Conservation (phyloP, 2,888 invertebrate species). For the Coelogynopora nodosa region DNA sequence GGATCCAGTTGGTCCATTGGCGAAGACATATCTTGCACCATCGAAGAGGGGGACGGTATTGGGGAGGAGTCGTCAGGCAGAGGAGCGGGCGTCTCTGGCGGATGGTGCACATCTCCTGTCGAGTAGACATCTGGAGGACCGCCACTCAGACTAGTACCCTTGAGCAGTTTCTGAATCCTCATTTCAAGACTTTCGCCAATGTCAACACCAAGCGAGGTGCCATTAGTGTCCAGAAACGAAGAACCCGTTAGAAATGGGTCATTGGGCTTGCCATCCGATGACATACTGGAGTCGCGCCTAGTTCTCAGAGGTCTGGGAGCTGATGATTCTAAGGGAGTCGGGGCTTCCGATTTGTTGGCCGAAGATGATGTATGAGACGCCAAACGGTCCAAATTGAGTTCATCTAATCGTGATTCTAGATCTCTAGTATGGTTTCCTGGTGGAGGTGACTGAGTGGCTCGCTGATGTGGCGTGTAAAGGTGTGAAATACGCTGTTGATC, state of each 20-base stretch:
- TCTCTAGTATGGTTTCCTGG: not conserved
- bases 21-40: not conserved
- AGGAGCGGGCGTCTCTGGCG: not conserved
- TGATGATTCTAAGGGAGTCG: not conserved
- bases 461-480: not conserved
- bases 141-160: conserved; percentile 32
- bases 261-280: not conserved
- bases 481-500: not conserved
- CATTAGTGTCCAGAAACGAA: not conserved
- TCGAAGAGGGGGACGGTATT: not conserved
- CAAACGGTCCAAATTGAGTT: not conserved
- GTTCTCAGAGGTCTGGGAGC: not conserved
- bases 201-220: not conserved
- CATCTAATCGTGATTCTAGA: not conserved
- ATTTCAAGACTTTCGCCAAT: conserved; percentile 22
- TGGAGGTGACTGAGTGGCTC: not conserved
- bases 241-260: not conserved
- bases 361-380: not conserved
- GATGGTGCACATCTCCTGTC: not conserved
- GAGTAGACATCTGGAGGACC: not conserved
- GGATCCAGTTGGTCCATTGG: not conserved
- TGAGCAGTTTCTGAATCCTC: conserved; percentile 43
- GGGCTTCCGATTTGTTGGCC: not conserved
- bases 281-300: not conserved
- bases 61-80: not conserved